Percentiles rank a stretch among this genome's conserved stretches.
These are phyloP conservation scores for Trichonephila clavipes DNA, from an alignment of 1,140 invertebrate genomes.

Conservation along the genomic window DNA sequence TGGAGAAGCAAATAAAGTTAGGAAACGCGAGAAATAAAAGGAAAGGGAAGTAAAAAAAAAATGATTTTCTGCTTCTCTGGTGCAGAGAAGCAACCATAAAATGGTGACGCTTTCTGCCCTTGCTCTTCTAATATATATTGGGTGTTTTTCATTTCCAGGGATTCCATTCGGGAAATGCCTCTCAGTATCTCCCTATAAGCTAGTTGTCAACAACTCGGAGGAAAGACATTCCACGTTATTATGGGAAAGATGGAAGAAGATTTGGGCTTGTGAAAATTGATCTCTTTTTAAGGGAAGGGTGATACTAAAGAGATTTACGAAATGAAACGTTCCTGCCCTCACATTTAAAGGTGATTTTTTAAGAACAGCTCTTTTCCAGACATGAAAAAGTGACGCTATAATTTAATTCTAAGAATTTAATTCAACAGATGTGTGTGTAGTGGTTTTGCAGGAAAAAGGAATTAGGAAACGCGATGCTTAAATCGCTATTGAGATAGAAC, in stretches of 20 bases:
- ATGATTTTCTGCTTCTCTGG: neutral
- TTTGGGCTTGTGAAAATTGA: neutral
- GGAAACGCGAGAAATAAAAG: neutral
- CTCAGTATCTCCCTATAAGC: neutral
- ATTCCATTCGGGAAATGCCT: slow-evolving; percentile 3
- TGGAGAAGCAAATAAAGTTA: neutral
- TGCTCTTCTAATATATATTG: neutral
- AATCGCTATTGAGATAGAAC: too few species aligned
- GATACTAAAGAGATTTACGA: neutral
- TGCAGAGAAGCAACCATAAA: neutral
- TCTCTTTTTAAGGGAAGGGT: neutral
- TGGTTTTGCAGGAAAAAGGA: too few species aligned
- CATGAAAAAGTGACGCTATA: neutral
- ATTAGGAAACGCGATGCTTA: too few species aligned
- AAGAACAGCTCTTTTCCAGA: too few species aligned
- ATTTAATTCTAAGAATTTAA: neutral
- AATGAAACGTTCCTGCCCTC: neutral
- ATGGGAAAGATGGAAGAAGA: neutral
- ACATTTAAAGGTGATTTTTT: neutral
- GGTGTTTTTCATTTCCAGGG: neutral
- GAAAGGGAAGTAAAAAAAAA: neutral
- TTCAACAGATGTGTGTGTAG: neutral
- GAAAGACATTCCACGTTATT: neutral
- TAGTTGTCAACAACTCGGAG: neutral
- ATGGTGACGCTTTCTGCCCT: neutral